A percentile compares a stretch with the other conserved stretches of the same genome.
Evolutionary conservation across 1,140 invertebrate genomes (phyloP).

Genomic region (Hyles vespertilio): DNA sequence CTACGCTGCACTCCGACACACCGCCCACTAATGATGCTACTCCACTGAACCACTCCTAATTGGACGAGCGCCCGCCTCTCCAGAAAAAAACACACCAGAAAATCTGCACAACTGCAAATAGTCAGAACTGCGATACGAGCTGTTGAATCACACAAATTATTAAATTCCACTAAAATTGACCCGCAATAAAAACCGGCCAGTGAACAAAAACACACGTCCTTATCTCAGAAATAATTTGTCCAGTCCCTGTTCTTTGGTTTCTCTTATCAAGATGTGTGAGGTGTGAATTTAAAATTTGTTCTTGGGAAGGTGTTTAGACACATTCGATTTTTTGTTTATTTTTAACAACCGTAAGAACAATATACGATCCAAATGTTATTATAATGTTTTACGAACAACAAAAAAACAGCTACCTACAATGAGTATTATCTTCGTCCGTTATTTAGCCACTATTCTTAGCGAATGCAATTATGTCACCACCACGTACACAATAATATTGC

Average conservation of each 20-base stretch:
- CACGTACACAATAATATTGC: slow-evolving; percentile 59
- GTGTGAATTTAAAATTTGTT: slow-evolving; percentile 39
- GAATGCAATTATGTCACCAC: slow-evolving; percentile 51
- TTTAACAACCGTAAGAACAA: not conserved
- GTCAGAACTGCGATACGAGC: slow-evolving; percentile 21
- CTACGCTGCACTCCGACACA: slow-evolving; percentile 20
- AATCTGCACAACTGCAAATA: slow-evolving; percentile 44
- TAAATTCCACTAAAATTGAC: slow-evolving; percentile 29
- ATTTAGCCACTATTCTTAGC: slow-evolving; percentile 14
- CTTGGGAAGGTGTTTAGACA: slow-evolving; percentile 13
- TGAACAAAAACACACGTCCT: slow-evolving; percentile 21
- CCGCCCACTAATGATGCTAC: slow-evolving; percentile 60
- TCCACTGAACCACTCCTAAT: slow-evolving; percentile 61
- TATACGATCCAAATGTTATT: slow-evolving; percentile 10
- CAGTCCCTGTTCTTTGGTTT: slow-evolving; percentile 27
- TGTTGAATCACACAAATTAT: slow-evolving; percentile 32
- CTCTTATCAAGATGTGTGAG: slow-evolving; percentile 40
- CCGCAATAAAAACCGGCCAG: slow-evolving; percentile 20
- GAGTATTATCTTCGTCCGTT: slow-evolving; percentile 32
- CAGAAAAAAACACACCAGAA: slow-evolving; percentile 51
- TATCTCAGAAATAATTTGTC: slow-evolving; percentile 42
- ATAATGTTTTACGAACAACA: slow-evolving; percentile 14
- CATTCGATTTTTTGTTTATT: too few species aligned
- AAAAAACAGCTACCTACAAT: slow-evolving; percentile 25
- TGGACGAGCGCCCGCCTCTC: slow-evolving; percentile 51